phyloP scores from a whole-genome alignment of 2,888 invertebrate species.

The Morinoia aosen region DNA sequence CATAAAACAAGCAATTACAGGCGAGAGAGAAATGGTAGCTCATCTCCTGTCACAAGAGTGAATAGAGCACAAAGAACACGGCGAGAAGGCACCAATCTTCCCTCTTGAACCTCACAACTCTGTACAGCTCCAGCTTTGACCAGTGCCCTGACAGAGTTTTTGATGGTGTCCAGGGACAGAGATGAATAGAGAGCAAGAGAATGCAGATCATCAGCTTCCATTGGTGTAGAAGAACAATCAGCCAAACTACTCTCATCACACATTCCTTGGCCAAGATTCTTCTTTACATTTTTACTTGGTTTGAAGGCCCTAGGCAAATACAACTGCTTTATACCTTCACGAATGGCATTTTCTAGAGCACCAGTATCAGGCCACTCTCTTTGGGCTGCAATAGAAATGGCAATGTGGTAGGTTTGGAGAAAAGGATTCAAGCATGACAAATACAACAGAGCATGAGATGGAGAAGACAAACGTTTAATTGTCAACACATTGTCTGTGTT shows the following conservation, averaged over 20 bases:
- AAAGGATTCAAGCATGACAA: constrained; percentile 24
- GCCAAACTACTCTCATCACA: neutral
- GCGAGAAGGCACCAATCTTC: neutral
- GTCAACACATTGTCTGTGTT: neutral
- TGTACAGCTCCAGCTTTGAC: constrained; percentile 57
- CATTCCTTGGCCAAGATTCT: neutral
- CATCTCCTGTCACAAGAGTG: neutral
- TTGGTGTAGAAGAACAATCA: neutral
- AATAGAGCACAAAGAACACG: neutral
- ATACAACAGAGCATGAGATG: constrained; percentile 22
- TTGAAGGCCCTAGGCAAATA: neutral
- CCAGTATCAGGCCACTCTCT: neutral
- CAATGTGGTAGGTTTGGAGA: constrained; percentile 39
- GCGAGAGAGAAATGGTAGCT: neutral
- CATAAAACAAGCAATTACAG: neutral
- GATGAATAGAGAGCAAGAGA: constrained; percentile 58
- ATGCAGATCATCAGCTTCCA: neutral
- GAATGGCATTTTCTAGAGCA: neutral
- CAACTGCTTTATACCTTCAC: neutral
- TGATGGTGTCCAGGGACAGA: constrained; percentile 63
- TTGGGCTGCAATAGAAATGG: constrained; percentile 6
- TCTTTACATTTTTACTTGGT: neutral
- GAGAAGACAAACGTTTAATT: neutral
- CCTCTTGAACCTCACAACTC: constrained; percentile 45
- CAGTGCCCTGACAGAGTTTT: constrained; percentile 61